Evolutionary conservation across 2,888 invertebrate species (phyloP), one percentile per base, ranked within the genome.

Genomic region (Brachypterus glaber): DNA sequence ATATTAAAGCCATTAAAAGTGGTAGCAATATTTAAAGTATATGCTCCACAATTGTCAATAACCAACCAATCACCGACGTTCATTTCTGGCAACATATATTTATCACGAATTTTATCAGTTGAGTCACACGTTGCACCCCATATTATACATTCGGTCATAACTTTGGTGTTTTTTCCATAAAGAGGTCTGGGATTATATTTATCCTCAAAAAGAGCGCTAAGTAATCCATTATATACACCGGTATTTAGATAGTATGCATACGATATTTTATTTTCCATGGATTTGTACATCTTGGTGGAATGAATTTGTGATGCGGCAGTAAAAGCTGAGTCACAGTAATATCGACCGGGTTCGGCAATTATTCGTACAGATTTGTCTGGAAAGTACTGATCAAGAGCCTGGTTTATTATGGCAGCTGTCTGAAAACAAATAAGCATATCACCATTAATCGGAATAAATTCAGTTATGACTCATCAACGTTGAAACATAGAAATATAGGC

Each of bases 111-210:
- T 69, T 85, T 82, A 70, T 96, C 96, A 48, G 92, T 69, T 4
- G 85, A 86, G 69, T 95, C 93, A 63, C 95, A 96, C 11, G 92
- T 89, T 18, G 95, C 95, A 34, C 96, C 95, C 93, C 93, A 96
- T 53, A 95, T 71, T 38, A 79, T 83, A 50, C 76, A 77, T 17
- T 67, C 60, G 33, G 66, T 61, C 35, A 67, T 54, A 47, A 69
- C 68, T 17, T 67, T 67, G 52, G 66, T 59, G 17, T 37, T 29
- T 35, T 45, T 40, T 18, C 48, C 42, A 40, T 76, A 69, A 5
- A 87, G 68, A 17, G 82, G 78, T 40, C 72, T 58, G 2, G 87
- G 81, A 35, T 67, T 68, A 5, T 87, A 84, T 27, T 73, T 72
- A 63, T 95, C 91, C 66, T 96, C 95, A 55, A 87, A 95, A 21